A percentile compares a stretch with the other conserved stretches of the same genome.
Conservation (phyloP, 2,113 vertebrate species). For the Barbus barbus region DNA sequence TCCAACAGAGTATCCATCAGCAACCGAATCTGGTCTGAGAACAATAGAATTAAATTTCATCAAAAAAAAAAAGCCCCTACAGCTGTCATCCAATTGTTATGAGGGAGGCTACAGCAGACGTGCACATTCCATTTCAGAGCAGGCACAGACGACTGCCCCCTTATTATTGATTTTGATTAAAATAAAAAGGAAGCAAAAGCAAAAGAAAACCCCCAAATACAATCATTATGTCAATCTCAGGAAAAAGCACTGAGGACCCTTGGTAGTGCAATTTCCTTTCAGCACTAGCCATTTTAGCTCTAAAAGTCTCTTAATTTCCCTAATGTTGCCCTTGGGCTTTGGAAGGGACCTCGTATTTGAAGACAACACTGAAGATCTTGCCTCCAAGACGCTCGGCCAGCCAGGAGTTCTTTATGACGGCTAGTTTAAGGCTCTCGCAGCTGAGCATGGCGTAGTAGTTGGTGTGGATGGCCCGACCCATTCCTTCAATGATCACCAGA, state of each 20-base stretch:
- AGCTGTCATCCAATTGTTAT: slow-evolving; percentile 9
- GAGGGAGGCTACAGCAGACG: slow-evolving; percentile 6
- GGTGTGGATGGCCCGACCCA: slow-evolving; percentile 97
- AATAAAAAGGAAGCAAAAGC: not conserved
- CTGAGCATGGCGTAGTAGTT: slow-evolving; percentile 88
- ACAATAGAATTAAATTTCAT: slow-evolving; percentile 32
- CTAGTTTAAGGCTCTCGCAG: slow-evolving; percentile 96
- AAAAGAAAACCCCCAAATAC: slow-evolving; percentile 22
- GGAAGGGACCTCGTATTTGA: slow-evolving; percentile 91
- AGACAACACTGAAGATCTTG: slow-evolving; percentile 96
- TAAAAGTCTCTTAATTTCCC: not conserved
- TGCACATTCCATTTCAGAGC: slow-evolving; percentile 37
- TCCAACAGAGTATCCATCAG: not conserved
- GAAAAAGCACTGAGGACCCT: slow-evolving; percentile 19
- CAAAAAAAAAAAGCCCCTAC: not conserved
- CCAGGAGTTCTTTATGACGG: slow-evolving; percentile 97
- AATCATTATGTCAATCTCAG: slow-evolving; percentile 54
- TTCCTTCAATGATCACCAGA: slow-evolving; percentile 95
- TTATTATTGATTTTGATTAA: slow-evolving; percentile 16
- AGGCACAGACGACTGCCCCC: not conserved
- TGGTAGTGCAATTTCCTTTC: not conserved
- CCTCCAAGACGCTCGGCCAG: slow-evolving; percentile 94
- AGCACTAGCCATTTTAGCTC: not conserved
- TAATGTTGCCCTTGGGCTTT: slow-evolving; percentile 62
- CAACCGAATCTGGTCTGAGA: slow-evolving; percentile 23